Conservation (phyloP, 2,113 vertebrate species). For the Chauna torquata region DNA sequence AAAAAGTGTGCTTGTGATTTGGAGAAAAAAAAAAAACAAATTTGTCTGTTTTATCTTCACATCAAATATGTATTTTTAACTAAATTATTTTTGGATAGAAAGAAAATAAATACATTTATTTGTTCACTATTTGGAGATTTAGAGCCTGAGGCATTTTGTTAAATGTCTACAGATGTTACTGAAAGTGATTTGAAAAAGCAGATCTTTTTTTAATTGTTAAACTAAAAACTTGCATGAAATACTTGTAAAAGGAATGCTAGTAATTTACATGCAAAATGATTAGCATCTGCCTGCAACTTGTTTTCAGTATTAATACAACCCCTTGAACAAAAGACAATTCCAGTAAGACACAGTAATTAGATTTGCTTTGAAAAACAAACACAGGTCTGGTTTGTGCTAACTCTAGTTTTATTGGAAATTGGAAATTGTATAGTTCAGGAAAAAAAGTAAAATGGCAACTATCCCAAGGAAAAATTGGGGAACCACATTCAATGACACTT, state of each 20-base stretch:
- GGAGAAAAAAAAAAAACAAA: not conserved
- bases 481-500: not conserved
- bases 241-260: not conserved
- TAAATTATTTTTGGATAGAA: not conserved
- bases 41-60: not conserved
- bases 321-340: slow-evolving; percentile 21
- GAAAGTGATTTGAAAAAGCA: not conserved
- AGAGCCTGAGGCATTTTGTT: not conserved
- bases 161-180: not conserved
- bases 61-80: not conserved
- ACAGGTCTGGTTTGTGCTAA: not conserved
- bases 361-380: slow-evolving; percentile 41
- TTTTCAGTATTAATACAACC: not conserved
- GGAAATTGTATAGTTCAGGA: not conserved
- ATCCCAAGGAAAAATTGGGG: not conserved
- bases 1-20: not conserved
- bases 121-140: not conserved
- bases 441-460: not conserved
- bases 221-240: not conserved
- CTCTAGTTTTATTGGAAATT: not conserved
- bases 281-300: not conserved
- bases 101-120: not conserved
- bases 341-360: slow-evolving; percentile 1
- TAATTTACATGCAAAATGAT: not conserved
- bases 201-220: not conserved